Evolutionary conservation across 2,888 invertebrate genomes (phyloP).

Genomic region (Poecilobothrus nobilitatus): DNA sequence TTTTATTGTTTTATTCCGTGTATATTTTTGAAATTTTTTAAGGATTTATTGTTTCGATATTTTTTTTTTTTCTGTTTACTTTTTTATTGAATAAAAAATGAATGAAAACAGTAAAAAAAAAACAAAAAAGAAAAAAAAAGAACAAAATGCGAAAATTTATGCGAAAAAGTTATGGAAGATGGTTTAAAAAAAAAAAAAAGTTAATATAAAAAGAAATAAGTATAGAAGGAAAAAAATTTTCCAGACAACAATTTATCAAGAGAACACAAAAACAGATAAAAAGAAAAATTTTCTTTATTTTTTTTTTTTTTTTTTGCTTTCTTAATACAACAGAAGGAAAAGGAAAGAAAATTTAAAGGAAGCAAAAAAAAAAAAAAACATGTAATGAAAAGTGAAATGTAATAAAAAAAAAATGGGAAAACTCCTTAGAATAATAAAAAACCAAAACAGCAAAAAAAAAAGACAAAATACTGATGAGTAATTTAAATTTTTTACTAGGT

Average conservation of each 20-base stretch:
- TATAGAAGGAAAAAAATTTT: neutral
- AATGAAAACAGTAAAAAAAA: neutral
- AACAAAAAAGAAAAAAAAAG: no score
- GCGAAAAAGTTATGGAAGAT: conserved; percentile 1
- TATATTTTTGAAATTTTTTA: no score
- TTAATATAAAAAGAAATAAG: no score
- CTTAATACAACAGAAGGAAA: neutral
- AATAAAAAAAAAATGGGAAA: conserved; percentile 3
- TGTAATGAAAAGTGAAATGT: conserved; percentile 3
- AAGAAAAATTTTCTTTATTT: no score
- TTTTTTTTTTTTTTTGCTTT: no score
- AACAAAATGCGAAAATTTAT: neutral
- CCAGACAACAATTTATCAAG: conserved; percentile 6
- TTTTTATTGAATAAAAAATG: conserved; percentile 1
- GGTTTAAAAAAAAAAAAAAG: neutral
- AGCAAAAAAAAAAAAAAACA: neutral
- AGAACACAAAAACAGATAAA: neutral
- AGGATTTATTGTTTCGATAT: neutral
- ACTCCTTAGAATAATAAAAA: neutral
- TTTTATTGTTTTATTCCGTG: no score
- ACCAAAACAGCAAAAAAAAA: no score
- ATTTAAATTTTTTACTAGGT: conserved; percentile 4
- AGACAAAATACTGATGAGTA: neutral
- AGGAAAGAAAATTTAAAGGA: neutral
- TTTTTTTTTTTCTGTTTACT: neutral